Conservation (phyloP, 2,888 invertebrate species). For the Pinctada fucata region DNA sequence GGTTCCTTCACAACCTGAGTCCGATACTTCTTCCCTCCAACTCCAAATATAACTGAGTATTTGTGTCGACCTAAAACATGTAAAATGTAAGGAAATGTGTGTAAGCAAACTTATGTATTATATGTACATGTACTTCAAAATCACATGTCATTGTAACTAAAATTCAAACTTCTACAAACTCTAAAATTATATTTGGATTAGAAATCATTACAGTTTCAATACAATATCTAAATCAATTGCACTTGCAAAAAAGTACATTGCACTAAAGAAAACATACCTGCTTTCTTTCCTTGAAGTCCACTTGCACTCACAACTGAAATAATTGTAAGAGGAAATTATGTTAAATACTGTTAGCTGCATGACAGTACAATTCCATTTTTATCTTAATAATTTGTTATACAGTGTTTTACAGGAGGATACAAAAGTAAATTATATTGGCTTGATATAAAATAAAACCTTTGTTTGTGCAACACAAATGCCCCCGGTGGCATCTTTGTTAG, state of each 20-base stretch:
- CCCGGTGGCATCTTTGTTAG: too few species aligned
- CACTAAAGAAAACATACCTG: conserved; percentile 54
- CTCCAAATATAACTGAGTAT: conserved; percentile 74
- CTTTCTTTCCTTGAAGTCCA: conserved; percentile 68
- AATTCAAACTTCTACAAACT: conserved; percentile 1
- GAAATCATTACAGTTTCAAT: not conserved
- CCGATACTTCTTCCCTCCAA: conserved; percentile 70
- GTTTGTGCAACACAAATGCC: too few species aligned
- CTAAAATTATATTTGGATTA: not conserved
- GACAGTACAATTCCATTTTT: too few species aligned
- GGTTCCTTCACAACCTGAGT: conserved; percentile 70
- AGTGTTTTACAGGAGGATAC: too few species aligned
- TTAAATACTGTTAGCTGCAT: too few species aligned
- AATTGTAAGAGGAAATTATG: conserved; percentile 32
- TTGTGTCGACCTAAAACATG: conserved; percentile 65
- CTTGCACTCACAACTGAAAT: conserved; percentile 71
- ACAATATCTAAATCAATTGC: too few species aligned
- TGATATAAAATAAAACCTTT: too few species aligned
- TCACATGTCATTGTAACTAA: not conserved
- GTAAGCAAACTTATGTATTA: not conserved
- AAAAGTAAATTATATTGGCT: too few species aligned
- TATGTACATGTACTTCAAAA: not conserved
- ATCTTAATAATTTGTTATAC: too few species aligned
- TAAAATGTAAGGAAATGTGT: not conserved
- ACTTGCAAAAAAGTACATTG: too few species aligned